Percentiles rank a stretch among this genome's conserved stretches.
These are phyloP conservation scores for Aphidius gifuensis DNA, from an alignment of 1,140 invertebrate species.

Conservation along the genomic window DNA sequence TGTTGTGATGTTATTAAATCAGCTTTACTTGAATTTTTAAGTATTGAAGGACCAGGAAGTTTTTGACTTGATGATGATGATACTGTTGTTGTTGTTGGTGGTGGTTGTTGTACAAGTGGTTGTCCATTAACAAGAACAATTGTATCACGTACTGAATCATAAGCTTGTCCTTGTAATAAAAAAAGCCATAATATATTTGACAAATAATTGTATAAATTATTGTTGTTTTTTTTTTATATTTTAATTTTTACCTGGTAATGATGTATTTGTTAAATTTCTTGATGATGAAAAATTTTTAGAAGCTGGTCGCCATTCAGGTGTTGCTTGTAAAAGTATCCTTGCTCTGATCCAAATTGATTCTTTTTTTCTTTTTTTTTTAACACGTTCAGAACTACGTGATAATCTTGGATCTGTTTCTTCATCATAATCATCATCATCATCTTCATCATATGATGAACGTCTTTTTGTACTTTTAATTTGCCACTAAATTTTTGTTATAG, in stretches of 20 bases:
- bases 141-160: conserved; percentile 56
- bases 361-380: conserved; percentile 28
- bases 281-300: conserved; percentile 45
- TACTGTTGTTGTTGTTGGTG: conserved; percentile 17
- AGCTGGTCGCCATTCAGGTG: conserved; percentile 65
- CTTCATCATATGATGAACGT: conserved; percentile 37
- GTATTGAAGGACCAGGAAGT: conserved; percentile 55
- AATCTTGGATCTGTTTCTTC: conserved; percentile 34
- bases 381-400: conserved; percentile 24
- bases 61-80: conserved; percentile 37
- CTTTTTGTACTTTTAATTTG: conserved; percentile 37
- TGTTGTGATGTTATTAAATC: conserved; percentile 51
- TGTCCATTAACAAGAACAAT: conserved; percentile 62
- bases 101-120: conserved; percentile 53
- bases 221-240: not conserved
- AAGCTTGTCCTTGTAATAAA: conserved; percentile 32
- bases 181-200: not conserved
- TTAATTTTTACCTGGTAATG: conserved; percentile 43
- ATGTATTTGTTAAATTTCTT: conserved; percentile 41
- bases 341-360: conserved; percentile 44
- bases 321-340: conserved; percentile 61
- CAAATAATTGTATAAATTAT: not conserved
- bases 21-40: conserved; percentile 56
- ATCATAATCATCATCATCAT: conserved; percentile 40
- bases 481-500: conserved; percentile 28